Evolutionary conservation across 2,797 vertebrate species (phyloP).

Genomic region (Bufotes viridis): DNA sequence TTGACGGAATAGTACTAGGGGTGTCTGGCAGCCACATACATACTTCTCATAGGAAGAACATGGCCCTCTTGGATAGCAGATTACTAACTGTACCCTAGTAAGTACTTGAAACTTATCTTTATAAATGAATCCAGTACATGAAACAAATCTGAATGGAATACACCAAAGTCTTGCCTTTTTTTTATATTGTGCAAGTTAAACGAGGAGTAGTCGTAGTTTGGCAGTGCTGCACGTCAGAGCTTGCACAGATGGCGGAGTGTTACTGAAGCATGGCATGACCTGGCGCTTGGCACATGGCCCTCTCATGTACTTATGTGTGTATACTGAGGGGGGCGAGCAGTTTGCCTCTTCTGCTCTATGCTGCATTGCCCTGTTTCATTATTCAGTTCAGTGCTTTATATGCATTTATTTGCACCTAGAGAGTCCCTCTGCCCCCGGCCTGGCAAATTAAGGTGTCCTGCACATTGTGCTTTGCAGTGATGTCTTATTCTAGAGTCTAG

Average conservation of each 20-base stretch:
- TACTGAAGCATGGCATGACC: slow-evolving; percentile 15
- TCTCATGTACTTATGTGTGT: not conserved
- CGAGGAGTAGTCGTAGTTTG: not conserved
- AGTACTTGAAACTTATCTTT: not conserved
- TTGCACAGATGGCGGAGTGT: not conserved
- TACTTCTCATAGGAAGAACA: too few relatives aligned
- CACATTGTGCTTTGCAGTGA: not conserved
- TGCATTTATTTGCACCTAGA: not conserved
- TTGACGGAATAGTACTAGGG: too few relatives aligned
- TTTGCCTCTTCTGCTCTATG: not conserved
- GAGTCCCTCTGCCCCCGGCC: not conserved
- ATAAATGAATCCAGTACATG: not conserved
- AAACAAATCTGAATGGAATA: not conserved
- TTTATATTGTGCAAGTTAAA: not conserved
- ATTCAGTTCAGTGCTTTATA: not conserved
- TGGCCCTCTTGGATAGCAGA: too few relatives aligned
- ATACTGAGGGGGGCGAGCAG: not conserved
- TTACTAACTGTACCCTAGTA: not conserved
- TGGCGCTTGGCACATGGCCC: not conserved
- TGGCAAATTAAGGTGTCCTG: not conserved
- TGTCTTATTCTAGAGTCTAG: not conserved
- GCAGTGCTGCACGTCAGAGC: not conserved
- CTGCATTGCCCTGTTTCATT: not conserved
- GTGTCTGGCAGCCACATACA: too few relatives aligned
- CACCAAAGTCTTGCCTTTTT: not conserved